Percentiles rank a stretch among this genome's conserved stretches.
Conservation (phyloP, 2,797 vertebrate genomes). For the Tinamus major region DNA sequence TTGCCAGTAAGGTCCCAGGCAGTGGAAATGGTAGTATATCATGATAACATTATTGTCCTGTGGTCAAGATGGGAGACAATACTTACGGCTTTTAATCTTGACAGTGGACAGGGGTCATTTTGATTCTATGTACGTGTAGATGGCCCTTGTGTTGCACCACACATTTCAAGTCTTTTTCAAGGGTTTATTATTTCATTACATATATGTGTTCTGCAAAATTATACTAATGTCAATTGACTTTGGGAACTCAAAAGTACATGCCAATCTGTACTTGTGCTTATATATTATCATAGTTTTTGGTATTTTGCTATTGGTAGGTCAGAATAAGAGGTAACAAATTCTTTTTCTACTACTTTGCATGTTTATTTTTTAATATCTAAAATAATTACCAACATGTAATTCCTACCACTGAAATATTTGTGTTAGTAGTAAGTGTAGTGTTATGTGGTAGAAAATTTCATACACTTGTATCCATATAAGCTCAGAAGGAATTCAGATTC, state of each 20-base stretch:
- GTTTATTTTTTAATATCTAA: background rate
- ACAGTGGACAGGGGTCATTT: background rate
- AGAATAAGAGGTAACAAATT: background rate
- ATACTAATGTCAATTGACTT: background rate
- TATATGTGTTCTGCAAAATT: background rate
- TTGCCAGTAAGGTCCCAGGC: background rate
- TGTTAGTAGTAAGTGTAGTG: background rate
- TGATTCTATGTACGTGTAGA: background rate
- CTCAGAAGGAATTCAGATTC: background rate
- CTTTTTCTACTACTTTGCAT: background rate
- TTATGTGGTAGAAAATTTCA: background rate
- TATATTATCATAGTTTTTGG: background rate
- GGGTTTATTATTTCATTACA: background rate
- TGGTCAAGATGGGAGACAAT: background rate
- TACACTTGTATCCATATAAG: rapidly evolving
- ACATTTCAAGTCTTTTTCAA: background rate
- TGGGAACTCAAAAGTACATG: background rate
- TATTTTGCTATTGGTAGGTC: background rate
- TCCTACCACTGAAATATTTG: background rate
- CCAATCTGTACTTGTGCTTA: background rate
- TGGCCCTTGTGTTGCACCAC: background rate
- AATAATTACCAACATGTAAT: background rate
- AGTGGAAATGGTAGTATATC: background rate
- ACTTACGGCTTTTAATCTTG: rapidly evolving
- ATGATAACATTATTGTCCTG: background rate